Evolutionary conservation across 2,113 vertebrate species (phyloP).

Genomic region (Ptilorrhoa leucosticta): DNA sequence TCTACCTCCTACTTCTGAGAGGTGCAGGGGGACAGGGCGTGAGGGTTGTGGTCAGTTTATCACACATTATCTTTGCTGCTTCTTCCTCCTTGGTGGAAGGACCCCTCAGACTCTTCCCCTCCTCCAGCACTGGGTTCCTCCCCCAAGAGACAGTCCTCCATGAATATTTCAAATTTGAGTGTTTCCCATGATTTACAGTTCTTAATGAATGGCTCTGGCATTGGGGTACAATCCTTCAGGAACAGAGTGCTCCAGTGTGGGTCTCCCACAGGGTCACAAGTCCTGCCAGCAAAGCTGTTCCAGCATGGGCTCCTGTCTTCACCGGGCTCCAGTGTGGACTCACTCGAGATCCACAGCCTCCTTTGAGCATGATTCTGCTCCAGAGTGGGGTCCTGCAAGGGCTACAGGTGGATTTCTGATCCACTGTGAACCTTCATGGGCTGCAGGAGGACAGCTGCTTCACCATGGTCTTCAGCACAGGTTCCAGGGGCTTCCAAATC

Average conservation of each 20-base stretch:
- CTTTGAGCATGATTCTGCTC: neutral
- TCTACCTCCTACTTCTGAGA: neutral
- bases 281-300: neutral
- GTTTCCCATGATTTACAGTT: neutral
- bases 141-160: neutral
- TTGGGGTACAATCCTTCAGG: neutral
- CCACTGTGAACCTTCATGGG: neutral
- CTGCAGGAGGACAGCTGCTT: neutral
- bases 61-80: neutral
- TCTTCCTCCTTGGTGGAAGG: neutral
- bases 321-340: neutral
- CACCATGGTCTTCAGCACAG: fast-evolving
- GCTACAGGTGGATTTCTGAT: neutral
- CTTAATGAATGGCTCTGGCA: neutral
- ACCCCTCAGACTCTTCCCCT: neutral
- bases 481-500: neutral
- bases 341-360: neutral
- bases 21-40: no score
- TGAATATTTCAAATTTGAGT: neutral
- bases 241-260: neutral
- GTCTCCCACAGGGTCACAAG: neutral
- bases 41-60: neutral
- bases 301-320: neutral
- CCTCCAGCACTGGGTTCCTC: neutral
- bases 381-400: neutral